Evolutionary conservation across 2,888 invertebrate genomes (phyloP), one percentile per base, ranked within the genome.

Genomic region (Sinelater perroti): DNA sequence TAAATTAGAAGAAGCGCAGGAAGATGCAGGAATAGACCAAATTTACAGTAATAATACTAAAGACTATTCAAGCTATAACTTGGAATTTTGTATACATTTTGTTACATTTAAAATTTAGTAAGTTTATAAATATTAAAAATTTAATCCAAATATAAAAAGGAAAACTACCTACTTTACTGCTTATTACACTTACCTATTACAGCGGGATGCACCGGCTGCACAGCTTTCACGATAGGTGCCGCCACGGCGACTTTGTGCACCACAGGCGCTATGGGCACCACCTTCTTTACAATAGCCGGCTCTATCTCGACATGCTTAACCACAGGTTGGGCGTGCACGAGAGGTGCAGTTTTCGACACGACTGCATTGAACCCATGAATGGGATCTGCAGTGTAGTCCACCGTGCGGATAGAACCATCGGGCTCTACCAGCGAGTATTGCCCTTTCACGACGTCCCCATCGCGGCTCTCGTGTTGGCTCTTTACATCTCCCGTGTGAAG

Each of bases 401-500:
- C 78, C 6, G 75, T 75, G 17, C 78, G 72, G 7, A 76, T 74
- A 45, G 80, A 77, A 26, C 82, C 81, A 62, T 82, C 82, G 3
- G 78, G 77, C 67, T 78, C 78, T 18, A 77, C 75, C 11, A 78
- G 67, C 8, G 77, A 77, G 63, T 78, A 78, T 60, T 76, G 76
- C 10, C 78, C 78, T 69, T 74, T 85, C 1, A 85, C 85, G 31
- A 85, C 83, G 69, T 85, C 85, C n/a, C 85, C 85, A 62, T 85
- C 85, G 24, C 85, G 76, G 33, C 80, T 80, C 70, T 85, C 85
- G 79, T 83, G 84, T 65, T 85, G 85, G 1, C 80, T 80, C 70
- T 85, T 85, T 64, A 82, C 80, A 67, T 85, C 85, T 18, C 85
- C 85, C 7, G 85, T 85, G 65, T 83, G 82, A 1, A 85, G 84